Evolutionary conservation across 2,113 vertebrate species (phyloP), one percentile per base, ranked within the genome.

Genomic region (Pangasianodon gigas): DNA sequence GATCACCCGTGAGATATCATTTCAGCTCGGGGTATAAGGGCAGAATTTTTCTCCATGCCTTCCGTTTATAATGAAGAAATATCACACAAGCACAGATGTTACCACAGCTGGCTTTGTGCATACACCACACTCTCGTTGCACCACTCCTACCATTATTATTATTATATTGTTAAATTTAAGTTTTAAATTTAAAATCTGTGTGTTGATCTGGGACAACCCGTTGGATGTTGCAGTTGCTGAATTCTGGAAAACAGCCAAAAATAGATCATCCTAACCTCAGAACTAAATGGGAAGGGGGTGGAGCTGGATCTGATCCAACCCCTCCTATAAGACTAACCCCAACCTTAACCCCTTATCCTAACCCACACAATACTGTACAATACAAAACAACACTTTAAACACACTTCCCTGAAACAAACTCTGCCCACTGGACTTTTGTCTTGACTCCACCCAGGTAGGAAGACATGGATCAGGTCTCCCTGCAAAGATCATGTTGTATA

Each of bases 71-170:
- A 84, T 62, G 37, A 46, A 84, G 56, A 84, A 62, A 26, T 62
- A 84, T 62, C 54, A 58, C 81, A 24, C 32, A 60, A 9, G 32
- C 82, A 46, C 82, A 84, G 82, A 62, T 84, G 82, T 84, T 84
- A 29, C 26, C 56, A 84, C 58, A 84, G 82, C 82, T 84, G 82
- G 82, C 56, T 84, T 26, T 84, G 56, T 46, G 82, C n/a, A 60
- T 60, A 37, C 19, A 41, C 81, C 19, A 21, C 3, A 13, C 54
- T 84, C 54, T 60, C 54, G 26, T 5, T 26, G 56, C 54, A 60
- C 19, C 54, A 41, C 32, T 83, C 6, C 81, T 21, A 83, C 81
- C 19, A 37, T 60, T 58, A 83, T 37, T 54, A 58, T 18, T 54
- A 10, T 51, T 51, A n/a, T 54, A 10, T 51, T 51, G 29, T 81